Evolutionary conservation across 1,140 invertebrate genomes (phyloP), one percentile per base, ranked within the genome.

Genomic region (Heliconius congener): DNA sequence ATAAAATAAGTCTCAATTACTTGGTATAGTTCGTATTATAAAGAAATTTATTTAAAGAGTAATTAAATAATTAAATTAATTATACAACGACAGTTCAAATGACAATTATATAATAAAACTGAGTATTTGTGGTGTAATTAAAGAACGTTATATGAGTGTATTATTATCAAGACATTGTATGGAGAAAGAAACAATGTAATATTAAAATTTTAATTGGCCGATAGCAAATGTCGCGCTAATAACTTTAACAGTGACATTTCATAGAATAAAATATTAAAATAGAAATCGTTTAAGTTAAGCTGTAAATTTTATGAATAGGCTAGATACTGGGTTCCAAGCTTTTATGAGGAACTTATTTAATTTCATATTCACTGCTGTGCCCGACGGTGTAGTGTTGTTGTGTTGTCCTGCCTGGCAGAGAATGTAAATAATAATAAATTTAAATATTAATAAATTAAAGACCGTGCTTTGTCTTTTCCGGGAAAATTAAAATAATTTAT

Each of bases 161-260:
- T 57, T 23, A 60, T 60, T 60, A 23, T 66, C 60, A 27, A 66
- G n/a, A 66, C 27, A 66, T 57, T 57, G 55, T 27, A 66, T 27
- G 27, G 27, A 30, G 23, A 66, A 70, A 82, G 74, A 81, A 74
- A 84, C 83, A 86, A 86, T 83, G 83, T 83, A 74, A 70, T 76
- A 82, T 84, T 84, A 84, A 82, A 84, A 82, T 79, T 78, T 77
- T 83, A 82, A 86, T 87, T 82, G 77, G 46, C 66, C 75, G 77
- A 79, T 82, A 80, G 76, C 82, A 81, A 80, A 81, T 84, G 80
- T 83, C 84, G 57, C 79, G 80, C 60, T 66, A 27, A 66, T 66
- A 9, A 66, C 60, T 16, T 27, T 27, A 30, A 30, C 60, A 66
- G 30, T 66, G 9, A 66, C 1, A 11, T 66, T 16, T 27, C 60